Percentiles rank a stretch among this genome's conserved stretches.
Conservation (phyloP, 1,140 invertebrate genomes). For the Saxidomus purpurata region DNA sequence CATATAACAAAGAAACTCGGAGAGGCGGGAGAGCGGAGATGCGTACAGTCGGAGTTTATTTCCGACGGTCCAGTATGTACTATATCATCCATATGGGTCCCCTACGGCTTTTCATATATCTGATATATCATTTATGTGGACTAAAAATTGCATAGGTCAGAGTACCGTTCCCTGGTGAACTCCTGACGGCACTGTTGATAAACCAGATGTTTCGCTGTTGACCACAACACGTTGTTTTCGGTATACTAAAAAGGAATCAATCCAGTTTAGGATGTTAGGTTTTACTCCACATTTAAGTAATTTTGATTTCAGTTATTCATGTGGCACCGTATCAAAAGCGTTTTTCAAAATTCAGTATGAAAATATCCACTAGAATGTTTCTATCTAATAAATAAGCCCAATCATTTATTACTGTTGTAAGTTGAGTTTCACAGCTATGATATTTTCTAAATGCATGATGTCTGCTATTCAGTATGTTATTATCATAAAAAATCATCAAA, state of each 20-base stretch:
- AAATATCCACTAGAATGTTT: conserved; percentile 18
- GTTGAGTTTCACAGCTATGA: conserved; percentile 59
- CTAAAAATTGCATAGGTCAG: neutral
- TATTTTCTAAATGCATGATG: conserved; percentile 14
- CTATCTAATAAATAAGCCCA: neutral
- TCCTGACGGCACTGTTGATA: neutral
- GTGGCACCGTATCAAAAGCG: conserved; percentile 50
- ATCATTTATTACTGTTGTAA: conserved; percentile 38
- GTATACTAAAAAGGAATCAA: neutral
- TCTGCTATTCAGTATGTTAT: conserved; percentile 5
- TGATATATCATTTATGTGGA: conserved; percentile 39
- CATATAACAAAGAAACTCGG: too few relatives aligned
- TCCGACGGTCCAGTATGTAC: too few relatives aligned
- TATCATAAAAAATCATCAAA: conserved; percentile 2
- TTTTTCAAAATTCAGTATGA: conserved; percentile 40
- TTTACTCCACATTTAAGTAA: neutral
- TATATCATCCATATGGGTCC: too few relatives aligned
- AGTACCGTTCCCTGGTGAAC: conserved; percentile 13
- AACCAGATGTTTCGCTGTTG: neutral
- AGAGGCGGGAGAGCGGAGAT: too few relatives aligned
- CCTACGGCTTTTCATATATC: too few relatives aligned
- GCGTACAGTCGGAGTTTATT: too few relatives aligned
- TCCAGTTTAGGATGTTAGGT: neutral
- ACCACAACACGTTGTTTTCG: conserved; percentile 13
- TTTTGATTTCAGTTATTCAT: conserved; percentile 49